A percentile compares a stretch with the other conserved stretches of the same genome.
Evolutionary conservation across 1,140 invertebrate genomes (phyloP).

Genomic region (Dryas iulia): DNA sequence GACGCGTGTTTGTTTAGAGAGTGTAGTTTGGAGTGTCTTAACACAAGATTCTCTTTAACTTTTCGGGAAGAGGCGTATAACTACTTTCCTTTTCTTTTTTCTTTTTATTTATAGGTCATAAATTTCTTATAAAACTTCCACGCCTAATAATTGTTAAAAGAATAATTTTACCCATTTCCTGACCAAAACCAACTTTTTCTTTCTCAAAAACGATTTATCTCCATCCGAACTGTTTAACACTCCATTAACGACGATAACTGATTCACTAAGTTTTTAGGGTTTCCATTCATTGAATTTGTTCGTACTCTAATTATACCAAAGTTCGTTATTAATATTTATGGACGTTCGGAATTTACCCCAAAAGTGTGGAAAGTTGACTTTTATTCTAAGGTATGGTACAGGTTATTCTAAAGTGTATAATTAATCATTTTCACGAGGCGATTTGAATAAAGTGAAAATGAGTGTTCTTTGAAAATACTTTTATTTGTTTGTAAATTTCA

Average conservation of each 20-base stretch:
- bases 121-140: neutral
- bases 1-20: too few species aligned
- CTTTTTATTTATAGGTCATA: too few species aligned
- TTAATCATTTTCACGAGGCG: neutral
- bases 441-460: neutral
- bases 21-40: too few species aligned
- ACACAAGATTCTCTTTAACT: too few species aligned
- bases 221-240: constrained; percentile 7
- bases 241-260: constrained; percentile 16
- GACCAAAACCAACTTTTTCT: neutral
- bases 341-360: neutral
- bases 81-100: too few species aligned
- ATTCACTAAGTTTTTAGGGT: constrained; percentile 9
- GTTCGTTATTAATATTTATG: constrained; percentile 7
- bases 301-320: neutral
- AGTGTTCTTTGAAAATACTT: neutral
- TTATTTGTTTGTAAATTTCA: neutral
- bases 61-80: too few species aligned
- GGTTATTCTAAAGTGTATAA: neutral
- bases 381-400: neutral
- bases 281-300: constrained; percentile 12
- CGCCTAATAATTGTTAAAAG: neutral
- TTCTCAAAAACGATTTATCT: constrained; percentile 8
- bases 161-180: neutral
- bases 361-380: neutral